Percentiles rank a stretch among this genome's conserved stretches.
These are phyloP conservation scores for Prietella phreatophila DNA, from an alignment of 2,113 vertebrate genomes.

Conservation along the genomic window DNA sequence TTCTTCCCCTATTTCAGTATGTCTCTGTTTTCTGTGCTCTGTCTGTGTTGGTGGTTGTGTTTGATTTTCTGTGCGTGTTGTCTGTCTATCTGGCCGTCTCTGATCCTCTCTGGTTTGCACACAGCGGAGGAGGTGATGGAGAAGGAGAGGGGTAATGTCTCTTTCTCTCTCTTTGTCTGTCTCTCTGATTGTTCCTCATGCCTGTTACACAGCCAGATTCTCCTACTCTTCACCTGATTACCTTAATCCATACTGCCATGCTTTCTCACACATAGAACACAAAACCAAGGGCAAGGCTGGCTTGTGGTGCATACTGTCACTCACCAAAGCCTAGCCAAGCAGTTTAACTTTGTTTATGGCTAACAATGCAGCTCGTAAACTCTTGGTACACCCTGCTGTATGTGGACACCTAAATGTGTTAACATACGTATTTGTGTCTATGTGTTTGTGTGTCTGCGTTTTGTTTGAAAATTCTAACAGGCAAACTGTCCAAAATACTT, in stretches of 20 bases:
- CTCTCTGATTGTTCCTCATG: slow-evolving; percentile 42
- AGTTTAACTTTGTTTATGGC: slow-evolving; percentile 21
- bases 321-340: slow-evolving; percentile 12
- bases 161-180: slow-evolving; percentile 49
- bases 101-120: slow-evolving; percentile 46
- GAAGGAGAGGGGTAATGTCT: slow-evolving; percentile 57
- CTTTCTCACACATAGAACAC: slow-evolving; percentile 50
- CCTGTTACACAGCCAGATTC: slow-evolving; percentile 44
- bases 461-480: slow-evolving; percentile 26
- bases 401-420: slow-evolving; percentile 57
- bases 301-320: background rate
- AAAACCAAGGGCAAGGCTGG: slow-evolving; percentile 36
- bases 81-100: slow-evolving; percentile 48
- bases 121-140: slow-evolving; percentile 53
- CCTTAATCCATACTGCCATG: slow-evolving; percentile 27
- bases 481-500: slow-evolving; percentile 4
- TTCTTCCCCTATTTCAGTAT: slow-evolving; percentile 46
- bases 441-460: slow-evolving; percentile 49
- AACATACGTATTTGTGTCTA: slow-evolving; percentile 54
- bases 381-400: slow-evolving; percentile 49
- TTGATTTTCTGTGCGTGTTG: slow-evolving; percentile 41
- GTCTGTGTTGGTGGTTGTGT: slow-evolving; percentile 45
- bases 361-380: slow-evolving; percentile 21
- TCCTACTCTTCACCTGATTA: slow-evolving; percentile 29
- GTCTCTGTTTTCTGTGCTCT: slow-evolving; percentile 54